These are phyloP conservation scores for Pyrochroa serraticornis DNA, from an alignment of 2,888 invertebrate genomes.

Conservation along the genomic window DNA sequence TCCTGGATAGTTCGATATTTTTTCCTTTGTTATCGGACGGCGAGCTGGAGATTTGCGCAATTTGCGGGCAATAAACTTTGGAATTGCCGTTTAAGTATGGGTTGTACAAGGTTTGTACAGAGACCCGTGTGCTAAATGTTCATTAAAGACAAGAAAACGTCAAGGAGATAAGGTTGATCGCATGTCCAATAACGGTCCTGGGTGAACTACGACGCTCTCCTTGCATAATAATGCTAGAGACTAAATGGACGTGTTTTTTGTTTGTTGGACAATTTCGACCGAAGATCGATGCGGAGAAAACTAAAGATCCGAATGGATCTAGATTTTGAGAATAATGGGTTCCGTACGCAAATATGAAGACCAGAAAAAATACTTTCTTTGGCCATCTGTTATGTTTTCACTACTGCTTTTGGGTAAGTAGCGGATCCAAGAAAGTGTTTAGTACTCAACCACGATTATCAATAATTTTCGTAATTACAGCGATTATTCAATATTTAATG, in stretches of 20 bases:
- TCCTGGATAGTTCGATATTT: no score
- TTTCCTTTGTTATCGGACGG: no score
- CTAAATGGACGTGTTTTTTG: conserved; percentile 11
- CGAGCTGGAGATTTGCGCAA: no score
- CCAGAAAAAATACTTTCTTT: conserved; percentile 36
- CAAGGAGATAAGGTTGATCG: conserved; percentile 24
- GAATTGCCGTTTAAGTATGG: conserved; percentile 1
- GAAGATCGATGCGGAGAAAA: conserved; percentile 20
- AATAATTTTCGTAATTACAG: no score
- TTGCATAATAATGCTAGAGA: conserved; percentile 15
- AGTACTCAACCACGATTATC: background rate
- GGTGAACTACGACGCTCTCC: conserved; percentile 6
- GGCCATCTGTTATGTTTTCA: conserved; percentile 44
- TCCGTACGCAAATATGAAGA: no score
- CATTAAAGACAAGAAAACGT: conserved; percentile 18
- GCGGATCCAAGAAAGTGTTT: background rate
- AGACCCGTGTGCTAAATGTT: conserved; percentile 15
- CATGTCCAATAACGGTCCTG: conserved; percentile 20
- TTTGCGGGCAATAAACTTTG: no score
- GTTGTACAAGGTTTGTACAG: conserved; percentile 6
- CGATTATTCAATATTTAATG: no score
- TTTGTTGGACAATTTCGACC: background rate
- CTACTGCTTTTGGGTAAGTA: conserved; percentile 34
- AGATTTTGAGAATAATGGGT: background rate
- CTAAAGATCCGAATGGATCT: conserved; percentile 2